These are phyloP conservation scores for Pachyuromys duprasi DNA, from an alignment of 2,797 vertebrate species.

Conservation along the genomic window DNA sequence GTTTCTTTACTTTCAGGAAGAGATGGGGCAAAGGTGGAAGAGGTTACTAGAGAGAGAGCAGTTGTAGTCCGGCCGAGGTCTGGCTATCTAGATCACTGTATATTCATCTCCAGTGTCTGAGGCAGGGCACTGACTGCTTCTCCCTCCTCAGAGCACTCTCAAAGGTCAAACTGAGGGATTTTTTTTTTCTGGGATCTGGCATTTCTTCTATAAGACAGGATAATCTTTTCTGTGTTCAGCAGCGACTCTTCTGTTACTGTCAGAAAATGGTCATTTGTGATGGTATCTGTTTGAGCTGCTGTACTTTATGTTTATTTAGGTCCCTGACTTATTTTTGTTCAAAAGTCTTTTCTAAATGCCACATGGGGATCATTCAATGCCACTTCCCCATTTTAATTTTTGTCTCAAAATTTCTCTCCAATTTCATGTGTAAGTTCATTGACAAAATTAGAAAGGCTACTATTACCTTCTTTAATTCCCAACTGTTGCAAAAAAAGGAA, in stretches of 20 bases:
- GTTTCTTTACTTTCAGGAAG: neutral
- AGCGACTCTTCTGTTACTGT: neutral
- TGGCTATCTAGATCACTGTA: neutral
- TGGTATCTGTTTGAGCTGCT: neutral
- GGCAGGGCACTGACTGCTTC: neutral
- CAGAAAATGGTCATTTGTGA: neutral
- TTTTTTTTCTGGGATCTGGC: conserved; percentile 19
- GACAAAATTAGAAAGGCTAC: neutral
- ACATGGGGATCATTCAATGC: neutral
- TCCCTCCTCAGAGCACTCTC: neutral
- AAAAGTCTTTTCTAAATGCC: conserved; percentile 42
- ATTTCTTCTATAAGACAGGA: conserved; percentile 33
- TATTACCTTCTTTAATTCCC: neutral
- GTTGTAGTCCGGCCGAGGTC: neutral
- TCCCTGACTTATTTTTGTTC: neutral
- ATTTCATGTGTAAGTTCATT: neutral
- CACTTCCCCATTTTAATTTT: neutral
- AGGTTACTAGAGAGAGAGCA: neutral
- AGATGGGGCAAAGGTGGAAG: neutral
- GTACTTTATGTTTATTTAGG: neutral
- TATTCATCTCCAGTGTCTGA: neutral
- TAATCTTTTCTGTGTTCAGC: neutral
- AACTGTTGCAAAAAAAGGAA: neutral
- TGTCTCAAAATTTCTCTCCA: neutral
- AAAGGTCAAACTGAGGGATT: neutral